Percentiles rank a stretch among this genome's conserved stretches.
phyloP scores from a whole-genome alignment of 2,888 invertebrate species.

The Pseudoips prasinana region DNA sequence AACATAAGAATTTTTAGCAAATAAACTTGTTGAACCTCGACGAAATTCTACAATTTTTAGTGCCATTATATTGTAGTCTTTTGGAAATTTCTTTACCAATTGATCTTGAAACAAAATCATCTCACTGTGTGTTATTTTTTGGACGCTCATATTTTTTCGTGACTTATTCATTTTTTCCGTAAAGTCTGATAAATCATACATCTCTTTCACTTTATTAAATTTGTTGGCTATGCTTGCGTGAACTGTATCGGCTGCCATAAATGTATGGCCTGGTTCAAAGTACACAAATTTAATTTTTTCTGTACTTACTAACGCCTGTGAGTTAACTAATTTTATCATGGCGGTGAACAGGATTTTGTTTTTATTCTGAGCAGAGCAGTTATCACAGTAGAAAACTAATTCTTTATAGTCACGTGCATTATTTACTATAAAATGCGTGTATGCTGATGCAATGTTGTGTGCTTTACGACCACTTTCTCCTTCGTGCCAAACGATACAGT shows the following conservation, averaged over 20 bases:
- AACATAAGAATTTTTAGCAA: conserved; percentile 4
- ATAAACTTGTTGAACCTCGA: conserved; percentile 3
- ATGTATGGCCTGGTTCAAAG: conserved; percentile 11
- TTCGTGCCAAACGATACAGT: conserved; percentile 13
- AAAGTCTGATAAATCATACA: conserved; percentile 5
- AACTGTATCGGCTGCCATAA: conserved; percentile 8
- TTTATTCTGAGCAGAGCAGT: conserved; percentile 13
- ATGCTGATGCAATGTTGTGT: conserved; percentile 12
- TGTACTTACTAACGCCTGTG: conserved; percentile 4
- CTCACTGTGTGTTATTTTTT: conserved; percentile 4
- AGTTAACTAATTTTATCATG: conserved; percentile 13
- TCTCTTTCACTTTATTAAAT: conserved; percentile 7
- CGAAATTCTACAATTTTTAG: conserved; percentile 11
- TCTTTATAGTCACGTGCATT: conserved; percentile 5
- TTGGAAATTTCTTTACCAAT: conserved; percentile 5
- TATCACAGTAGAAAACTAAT: conserved; percentile 11
- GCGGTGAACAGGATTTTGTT: conserved; percentile 10
- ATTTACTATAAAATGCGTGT: conserved; percentile 7
- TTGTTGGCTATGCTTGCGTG: conserved; percentile 6
- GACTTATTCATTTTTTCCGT: conserved; percentile 2
- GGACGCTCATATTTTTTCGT: conserved; percentile 7
- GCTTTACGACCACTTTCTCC: conserved; percentile 14
- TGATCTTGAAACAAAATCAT: conserved; percentile 10
- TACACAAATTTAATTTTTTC: conserved; percentile 8
- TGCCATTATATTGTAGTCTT: conserved; percentile 6